Conservation (phyloP, 53 echinoderm and acorn worm genomes). For the Hippasteria phrygiana region DNA sequence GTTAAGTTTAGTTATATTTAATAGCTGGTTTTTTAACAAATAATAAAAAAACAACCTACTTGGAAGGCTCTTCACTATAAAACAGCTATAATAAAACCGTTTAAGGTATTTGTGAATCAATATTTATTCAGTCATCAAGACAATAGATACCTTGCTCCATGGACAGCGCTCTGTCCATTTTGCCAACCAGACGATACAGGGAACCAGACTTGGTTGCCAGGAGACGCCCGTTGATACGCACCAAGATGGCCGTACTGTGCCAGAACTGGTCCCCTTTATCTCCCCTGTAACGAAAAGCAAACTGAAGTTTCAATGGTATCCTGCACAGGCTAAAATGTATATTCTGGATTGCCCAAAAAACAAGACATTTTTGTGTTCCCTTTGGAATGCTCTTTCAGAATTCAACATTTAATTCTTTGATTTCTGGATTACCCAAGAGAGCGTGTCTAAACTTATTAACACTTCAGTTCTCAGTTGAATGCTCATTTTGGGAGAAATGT, state of each 20-base stretch:
- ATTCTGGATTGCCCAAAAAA: too few species aligned
- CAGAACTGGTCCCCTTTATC: conserved; percentile 85
- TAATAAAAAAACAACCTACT: neutral
- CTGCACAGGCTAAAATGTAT: too few species aligned
- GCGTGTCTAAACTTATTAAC: too few species aligned
- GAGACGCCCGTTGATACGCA: conserved; percentile 60
- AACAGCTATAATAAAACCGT: neutral
- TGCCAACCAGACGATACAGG: conserved; percentile 76
- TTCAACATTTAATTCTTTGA: too few species aligned
- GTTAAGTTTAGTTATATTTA: too few species aligned
- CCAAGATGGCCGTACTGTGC: conserved; percentile 86
- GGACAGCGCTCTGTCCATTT: conserved; percentile 71
- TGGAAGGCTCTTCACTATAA: neutral
- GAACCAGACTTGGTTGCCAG: conserved; percentile 88
- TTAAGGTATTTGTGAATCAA: neutral
- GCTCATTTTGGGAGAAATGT: too few species aligned
- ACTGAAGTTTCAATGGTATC: neutral
- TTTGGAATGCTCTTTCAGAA: too few species aligned
- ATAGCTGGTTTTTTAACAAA: too few species aligned
- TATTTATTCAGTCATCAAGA: neutral
- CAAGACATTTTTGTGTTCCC: too few species aligned
- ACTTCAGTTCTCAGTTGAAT: too few species aligned
- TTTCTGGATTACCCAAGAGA: too few species aligned
- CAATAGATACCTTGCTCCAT: conserved; percentile 93
- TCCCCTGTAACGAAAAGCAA: conserved; percentile 57